Conservation (phyloP, 2,113 vertebrate species). For the Cichladusa arquata region DNA sequence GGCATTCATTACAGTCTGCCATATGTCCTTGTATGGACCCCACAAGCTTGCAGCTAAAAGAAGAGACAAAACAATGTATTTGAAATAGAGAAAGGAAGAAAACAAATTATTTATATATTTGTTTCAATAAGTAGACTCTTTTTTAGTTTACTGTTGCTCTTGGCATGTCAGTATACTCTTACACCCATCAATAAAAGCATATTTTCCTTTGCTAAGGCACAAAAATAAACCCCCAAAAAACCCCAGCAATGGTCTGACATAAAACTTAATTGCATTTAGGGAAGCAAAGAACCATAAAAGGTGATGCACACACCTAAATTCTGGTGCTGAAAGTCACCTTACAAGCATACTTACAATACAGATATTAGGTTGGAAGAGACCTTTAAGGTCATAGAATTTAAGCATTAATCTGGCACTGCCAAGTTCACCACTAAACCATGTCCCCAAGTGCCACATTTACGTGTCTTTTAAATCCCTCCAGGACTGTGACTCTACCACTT, state of each 20-base stretch:
- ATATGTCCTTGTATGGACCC: conserved; percentile 95
- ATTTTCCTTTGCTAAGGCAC: background rate
- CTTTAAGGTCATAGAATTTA: background rate
- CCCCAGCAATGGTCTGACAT: background rate
- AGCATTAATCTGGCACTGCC: background rate
- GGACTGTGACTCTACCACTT: background rate
- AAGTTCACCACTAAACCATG: background rate
- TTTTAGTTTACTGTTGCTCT: background rate
- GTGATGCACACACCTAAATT: background rate
- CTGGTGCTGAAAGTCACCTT: background rate
- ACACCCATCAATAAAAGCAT: background rate
- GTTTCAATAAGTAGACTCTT: background rate
- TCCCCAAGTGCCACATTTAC: background rate
- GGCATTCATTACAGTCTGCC: conserved; percentile 89
- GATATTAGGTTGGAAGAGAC: background rate
- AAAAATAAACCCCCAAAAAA: background rate
- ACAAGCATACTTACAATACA: background rate
- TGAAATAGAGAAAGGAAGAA: background rate
- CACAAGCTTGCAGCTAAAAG: conserved; percentile 91
- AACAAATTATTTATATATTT: background rate
- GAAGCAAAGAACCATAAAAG: background rate
- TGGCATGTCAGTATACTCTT: background rate
- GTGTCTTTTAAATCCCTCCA: background rate
- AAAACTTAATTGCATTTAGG: background rate
- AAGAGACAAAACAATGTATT: background rate